Percentiles rank a stretch among this genome's conserved stretches.
Conservation (phyloP, 2,113 vertebrate genomes). For the Uria lomvia region DNA sequence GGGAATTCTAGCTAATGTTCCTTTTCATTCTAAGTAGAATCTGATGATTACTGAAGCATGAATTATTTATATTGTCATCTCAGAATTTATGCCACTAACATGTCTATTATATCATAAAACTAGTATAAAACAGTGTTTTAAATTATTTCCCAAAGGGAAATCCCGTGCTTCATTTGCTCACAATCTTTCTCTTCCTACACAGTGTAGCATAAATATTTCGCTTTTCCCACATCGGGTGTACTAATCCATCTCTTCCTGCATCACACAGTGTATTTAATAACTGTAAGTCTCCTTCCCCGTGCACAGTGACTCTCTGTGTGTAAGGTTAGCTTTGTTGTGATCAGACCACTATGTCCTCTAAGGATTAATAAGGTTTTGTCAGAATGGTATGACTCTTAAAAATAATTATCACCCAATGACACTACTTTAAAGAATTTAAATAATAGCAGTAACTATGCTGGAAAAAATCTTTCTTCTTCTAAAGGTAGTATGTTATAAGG, state of each 20-base stretch:
- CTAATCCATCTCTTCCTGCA: neutral
- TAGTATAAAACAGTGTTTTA: neutral
- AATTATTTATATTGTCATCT: neutral
- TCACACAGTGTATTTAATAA: neutral
- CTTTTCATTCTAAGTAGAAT: neutral
- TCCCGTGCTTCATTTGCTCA: neutral
- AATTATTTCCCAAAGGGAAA: neutral
- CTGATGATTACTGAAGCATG: neutral
- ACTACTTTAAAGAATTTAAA: neutral
- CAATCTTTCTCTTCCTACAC: neutral
- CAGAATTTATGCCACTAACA: neutral
- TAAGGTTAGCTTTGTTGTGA: neutral
- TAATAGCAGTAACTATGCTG: neutral
- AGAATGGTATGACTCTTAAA: neutral
- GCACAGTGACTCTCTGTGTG: neutral
- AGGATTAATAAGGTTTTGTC: neutral
- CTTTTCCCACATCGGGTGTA: neutral
- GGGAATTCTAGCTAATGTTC: neutral
- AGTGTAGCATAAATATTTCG: neutral
- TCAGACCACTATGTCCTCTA: neutral
- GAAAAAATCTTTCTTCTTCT: neutral
- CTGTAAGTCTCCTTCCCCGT: neutral
- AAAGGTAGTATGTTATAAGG: neutral
- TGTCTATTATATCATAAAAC: neutral
- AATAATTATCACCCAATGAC: neutral